These are phyloP conservation scores for Falco cherrug DNA, from an alignment of 2,797 vertebrate species.

Conservation along the genomic window DNA sequence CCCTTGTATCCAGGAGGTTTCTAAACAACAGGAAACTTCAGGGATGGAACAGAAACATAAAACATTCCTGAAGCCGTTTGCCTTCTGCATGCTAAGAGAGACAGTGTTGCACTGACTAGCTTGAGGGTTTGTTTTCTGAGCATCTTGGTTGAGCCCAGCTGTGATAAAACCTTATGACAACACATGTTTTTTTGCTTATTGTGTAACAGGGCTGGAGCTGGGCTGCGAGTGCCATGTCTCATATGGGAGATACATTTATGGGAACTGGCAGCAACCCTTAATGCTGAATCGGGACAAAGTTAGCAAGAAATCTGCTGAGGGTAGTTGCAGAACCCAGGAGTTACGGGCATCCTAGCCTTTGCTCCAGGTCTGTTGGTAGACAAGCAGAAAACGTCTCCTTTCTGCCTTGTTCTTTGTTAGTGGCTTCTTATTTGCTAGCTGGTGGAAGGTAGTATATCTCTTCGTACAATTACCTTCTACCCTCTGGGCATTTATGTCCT, in stretches of 20 bases:
- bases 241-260: neutral
- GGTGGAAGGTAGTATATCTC: neutral
- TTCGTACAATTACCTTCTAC: neutral
- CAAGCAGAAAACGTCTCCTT: neutral
- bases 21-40: slow-evolving; percentile 60
- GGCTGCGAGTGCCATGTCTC: neutral
- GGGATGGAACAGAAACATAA: slow-evolving; percentile 64
- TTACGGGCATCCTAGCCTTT: neutral
- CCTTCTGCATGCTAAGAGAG: slow-evolving; percentile 44
- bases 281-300: neutral
- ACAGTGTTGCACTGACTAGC: accelerated
- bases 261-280: neutral
- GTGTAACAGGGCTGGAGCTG: neutral
- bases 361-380: neutral
- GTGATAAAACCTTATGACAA: slow-evolving; percentile 6
- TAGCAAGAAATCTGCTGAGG: slow-evolving; percentile 1
- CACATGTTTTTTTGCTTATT: slow-evolving; percentile 4
- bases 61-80: neutral
- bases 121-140: neutral
- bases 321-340: neutral
- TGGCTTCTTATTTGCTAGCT: neutral
- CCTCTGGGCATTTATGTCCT: neutral
- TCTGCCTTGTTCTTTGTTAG: neutral
- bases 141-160: neutral
- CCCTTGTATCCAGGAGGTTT: slow-evolving; percentile 59